phyloP scores from a whole-genome alignment of 2,888 invertebrate species.

The Lasius fuliginosus region DNA sequence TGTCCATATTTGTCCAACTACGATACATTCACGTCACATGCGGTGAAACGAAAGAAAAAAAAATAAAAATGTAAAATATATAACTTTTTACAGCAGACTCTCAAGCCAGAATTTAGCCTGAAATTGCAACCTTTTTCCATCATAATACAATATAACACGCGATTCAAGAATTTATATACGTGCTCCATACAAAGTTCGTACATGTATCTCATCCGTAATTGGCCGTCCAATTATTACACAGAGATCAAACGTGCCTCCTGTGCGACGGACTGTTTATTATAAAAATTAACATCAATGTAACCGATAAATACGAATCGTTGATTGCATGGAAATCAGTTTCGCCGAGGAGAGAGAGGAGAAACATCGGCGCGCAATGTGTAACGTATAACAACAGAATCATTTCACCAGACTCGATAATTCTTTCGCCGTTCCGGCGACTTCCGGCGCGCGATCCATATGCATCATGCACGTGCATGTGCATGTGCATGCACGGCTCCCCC shows the following conservation, averaged over 20 bases:
- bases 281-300: slow-evolving; percentile 45
- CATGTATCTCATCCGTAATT: slow-evolving; percentile 30
- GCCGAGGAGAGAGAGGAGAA: background rate
- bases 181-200: background rate
- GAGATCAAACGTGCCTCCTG: slow-evolving; percentile 14
- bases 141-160: background rate
- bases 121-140: slow-evolving; percentile 1
- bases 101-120: background rate
- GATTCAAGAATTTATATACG: slow-evolving; percentile 17
- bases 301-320: slow-evolving; percentile 30
- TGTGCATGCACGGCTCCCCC: slow-evolving; percentile 57
- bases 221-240: slow-evolving; percentile 33
- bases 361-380: background rate
- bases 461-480: slow-evolving; percentile 26
- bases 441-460: slow-evolving; percentile 50
- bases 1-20: background rate
- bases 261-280: slow-evolving; percentile 40
- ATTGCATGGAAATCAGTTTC: slow-evolving; percentile 33
- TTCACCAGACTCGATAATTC: slow-evolving; percentile 43
- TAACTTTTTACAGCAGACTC: slow-evolving; percentile 3
- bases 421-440: slow-evolving; percentile 44
- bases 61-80: background rate
- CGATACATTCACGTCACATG: background rate
- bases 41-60: background rate
- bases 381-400: slow-evolving; percentile 34